Conservation (phyloP, 2,113 vertebrate genomes). For the Hemiscyllium ocellatum region DNA sequence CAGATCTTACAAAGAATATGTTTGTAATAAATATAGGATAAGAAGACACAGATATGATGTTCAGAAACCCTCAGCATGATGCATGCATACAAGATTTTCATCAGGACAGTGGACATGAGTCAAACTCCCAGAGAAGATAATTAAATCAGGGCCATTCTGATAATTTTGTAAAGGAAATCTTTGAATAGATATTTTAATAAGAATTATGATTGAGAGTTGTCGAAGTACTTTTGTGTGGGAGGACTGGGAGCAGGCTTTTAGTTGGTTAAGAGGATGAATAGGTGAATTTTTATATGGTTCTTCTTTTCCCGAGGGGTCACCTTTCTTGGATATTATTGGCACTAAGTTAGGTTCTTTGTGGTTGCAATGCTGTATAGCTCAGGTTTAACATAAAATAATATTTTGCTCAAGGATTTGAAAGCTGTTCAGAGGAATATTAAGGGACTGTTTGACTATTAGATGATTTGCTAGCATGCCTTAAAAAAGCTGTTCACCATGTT, state of each 20-base stretch:
- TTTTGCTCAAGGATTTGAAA: background rate
- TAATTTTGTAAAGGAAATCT: background rate
- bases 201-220: background rate
- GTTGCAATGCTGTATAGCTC: background rate
- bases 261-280: background rate
- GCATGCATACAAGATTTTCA: background rate
- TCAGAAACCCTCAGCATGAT: background rate
- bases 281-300: background rate
- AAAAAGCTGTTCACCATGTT: background rate
- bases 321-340: background rate
- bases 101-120: background rate
- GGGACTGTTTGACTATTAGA: background rate
- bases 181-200: background rate
- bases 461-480: background rate
- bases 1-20: background rate
- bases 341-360: background rate
- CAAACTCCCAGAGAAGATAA: background rate
- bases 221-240: background rate
- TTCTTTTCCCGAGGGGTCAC: background rate
- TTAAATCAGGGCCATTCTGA: background rate
- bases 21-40: background rate
- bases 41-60: background rate
- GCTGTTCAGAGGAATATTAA: background rate
- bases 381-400: background rate
- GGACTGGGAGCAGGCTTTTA: background rate